Evolutionary conservation across 2,888 invertebrate genomes (phyloP).

Genomic region (Gortyna flavago): DNA sequence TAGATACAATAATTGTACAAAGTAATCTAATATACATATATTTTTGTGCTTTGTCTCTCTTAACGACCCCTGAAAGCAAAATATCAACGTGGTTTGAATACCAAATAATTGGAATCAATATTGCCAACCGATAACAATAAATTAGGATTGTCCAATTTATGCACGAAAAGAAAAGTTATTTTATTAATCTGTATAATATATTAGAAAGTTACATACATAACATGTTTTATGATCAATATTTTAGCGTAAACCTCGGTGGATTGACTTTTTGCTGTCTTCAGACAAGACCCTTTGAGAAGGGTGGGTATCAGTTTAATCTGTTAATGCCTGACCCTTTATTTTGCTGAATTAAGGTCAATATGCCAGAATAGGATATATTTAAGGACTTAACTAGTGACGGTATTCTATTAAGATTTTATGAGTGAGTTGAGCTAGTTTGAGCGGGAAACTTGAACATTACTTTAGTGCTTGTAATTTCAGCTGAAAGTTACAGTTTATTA

Average conservation of each 20-base stretch:
- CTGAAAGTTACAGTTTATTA: slow-evolving; percentile 24
- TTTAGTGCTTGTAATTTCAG: slow-evolving; percentile 29
- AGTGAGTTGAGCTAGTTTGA: slow-evolving; percentile 36
- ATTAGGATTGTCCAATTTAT: slow-evolving; percentile 36
- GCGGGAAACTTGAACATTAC: slow-evolving; percentile 24
- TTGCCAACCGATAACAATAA: slow-evolving; percentile 47
- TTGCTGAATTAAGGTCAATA: slow-evolving; percentile 69
- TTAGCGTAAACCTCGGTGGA: slow-evolving; percentile 65
- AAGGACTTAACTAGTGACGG: slow-evolving; percentile 46
- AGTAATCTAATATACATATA: too few relatives aligned
- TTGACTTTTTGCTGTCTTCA: slow-evolving; percentile 74
- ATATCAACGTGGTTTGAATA: slow-evolving; percentile 53
- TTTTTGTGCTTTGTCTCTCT: too few relatives aligned
- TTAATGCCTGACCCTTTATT: slow-evolving; percentile 72
- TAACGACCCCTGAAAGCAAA: slow-evolving; percentile 34
- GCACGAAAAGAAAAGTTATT: slow-evolving; percentile 45
- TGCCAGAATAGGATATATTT: slow-evolving; percentile 52
- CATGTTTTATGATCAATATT: slow-evolving; percentile 67
- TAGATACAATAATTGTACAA: too few relatives aligned
- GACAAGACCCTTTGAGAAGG: slow-evolving; percentile 72
- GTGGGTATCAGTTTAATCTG: slow-evolving; percentile 75
- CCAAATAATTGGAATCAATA: slow-evolving; percentile 49
- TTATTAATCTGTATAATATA: slow-evolving; percentile 44
- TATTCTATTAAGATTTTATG: slow-evolving; percentile 47
- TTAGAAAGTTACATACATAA: slow-evolving; percentile 40